phyloP scores from a whole-genome alignment of 2,797 vertebrate genomes.

The Carduelis carduelis region DNA sequence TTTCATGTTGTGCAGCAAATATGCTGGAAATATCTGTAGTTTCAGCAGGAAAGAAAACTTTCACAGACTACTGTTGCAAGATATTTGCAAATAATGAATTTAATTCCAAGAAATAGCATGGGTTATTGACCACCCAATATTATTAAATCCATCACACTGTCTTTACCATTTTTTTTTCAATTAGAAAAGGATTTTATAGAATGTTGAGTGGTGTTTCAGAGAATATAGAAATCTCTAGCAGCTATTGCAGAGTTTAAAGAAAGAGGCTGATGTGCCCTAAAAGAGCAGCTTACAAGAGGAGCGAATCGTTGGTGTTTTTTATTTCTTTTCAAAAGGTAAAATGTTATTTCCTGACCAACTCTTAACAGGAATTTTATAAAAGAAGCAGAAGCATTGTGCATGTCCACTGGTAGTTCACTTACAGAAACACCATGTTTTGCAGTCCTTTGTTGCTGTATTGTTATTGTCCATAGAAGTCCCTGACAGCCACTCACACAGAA shows the following conservation, averaged over 20 bases:
- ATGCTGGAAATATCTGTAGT: not conserved
- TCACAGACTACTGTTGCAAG: not conserved
- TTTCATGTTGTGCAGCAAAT: not conserved
- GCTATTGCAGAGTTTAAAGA: not conserved
- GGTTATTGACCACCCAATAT: not conserved
- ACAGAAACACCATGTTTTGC: not conserved
- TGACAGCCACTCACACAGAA: constrained; percentile 29
- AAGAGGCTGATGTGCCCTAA: not conserved
- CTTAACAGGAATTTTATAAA: not conserved
- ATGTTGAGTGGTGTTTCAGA: not conserved
- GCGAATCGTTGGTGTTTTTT: not conserved
- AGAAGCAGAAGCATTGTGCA: constrained; percentile 26
- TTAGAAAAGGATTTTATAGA: not conserved
- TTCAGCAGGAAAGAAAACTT: not conserved
- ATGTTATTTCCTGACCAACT: constrained; percentile 9
- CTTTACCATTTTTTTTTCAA: not conserved
- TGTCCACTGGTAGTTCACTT: constrained; percentile 35
- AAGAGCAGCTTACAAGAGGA: not conserved
- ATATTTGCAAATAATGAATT: not conserved
- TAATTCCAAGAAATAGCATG: not conserved
- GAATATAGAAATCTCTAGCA: not conserved
- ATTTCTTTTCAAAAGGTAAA: constrained; percentile 21
- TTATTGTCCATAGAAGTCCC: constrained; percentile 3
- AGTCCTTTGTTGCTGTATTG: constrained; percentile 26
- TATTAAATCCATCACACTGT: not conserved